These are phyloP conservation scores for Drosophila funebris DNA, from an alignment of 1,140 invertebrate species.

Conservation along the genomic window DNA sequence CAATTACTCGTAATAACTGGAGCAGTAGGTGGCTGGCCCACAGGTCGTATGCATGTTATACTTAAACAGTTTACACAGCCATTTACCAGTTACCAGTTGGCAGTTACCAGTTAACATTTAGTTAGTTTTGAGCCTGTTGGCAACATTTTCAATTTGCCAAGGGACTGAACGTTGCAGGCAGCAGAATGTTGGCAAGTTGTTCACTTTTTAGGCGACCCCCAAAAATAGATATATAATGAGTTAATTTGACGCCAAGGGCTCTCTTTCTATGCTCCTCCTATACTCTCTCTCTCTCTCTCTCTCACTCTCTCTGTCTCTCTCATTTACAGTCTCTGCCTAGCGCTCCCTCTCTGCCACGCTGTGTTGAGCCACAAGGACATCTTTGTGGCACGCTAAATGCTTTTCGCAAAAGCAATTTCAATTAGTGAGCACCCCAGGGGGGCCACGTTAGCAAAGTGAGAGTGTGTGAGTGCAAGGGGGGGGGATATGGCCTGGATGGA, in stretches of 20 bases:
- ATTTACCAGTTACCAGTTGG: slow-evolving; percentile 41
- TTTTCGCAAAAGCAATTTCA: slow-evolving; percentile 78
- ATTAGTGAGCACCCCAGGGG: slow-evolving; percentile 53
- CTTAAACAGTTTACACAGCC: slow-evolving; percentile 74
- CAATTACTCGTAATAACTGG: slow-evolving; percentile 47
- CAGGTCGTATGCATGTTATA: slow-evolving; percentile 50
- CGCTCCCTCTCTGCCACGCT: neutral
- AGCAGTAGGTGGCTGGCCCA: slow-evolving; percentile 19
- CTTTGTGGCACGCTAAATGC: slow-evolving; percentile 60
- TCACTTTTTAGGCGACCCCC: slow-evolving; percentile 48
- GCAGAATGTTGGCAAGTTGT: neutral
- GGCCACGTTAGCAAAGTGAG: neutral
- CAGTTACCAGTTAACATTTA: slow-evolving; percentile 13
- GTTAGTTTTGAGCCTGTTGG: slow-evolving; percentile 40
- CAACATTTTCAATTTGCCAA: slow-evolving; percentile 67
- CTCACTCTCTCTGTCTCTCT: neutral
- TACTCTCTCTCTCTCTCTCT: neutral
- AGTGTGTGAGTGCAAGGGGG: neutral
- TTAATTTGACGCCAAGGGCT: slow-evolving; percentile 67
- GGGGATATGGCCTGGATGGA: neutral
- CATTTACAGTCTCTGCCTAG: neutral
- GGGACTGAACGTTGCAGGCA: neutral
- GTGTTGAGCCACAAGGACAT: slow-evolving; percentile 40
- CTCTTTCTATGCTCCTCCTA: neutral
- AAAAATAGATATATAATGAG: slow-evolving; percentile 77